Percentiles rank a stretch among this genome's conserved stretches.
Conservation (phyloP, 2,113 vertebrate genomes). For the Phalacrocorax carbo region DNA sequence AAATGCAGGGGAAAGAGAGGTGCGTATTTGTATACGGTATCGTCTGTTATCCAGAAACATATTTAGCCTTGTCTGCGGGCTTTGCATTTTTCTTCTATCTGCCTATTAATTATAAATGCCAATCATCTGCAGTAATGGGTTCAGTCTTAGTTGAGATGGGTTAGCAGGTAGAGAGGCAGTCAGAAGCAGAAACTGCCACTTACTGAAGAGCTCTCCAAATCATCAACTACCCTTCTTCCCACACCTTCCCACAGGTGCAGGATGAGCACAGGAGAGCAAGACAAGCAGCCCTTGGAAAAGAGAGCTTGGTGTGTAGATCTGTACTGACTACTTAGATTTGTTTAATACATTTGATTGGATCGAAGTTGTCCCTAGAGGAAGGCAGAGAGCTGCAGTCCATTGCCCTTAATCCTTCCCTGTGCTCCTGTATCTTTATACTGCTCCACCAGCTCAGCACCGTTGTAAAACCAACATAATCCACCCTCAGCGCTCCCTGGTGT, state of each 20-base stretch:
- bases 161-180: not conserved
- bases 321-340: not conserved
- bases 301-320: not conserved
- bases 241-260: not conserved
- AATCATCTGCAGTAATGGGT: not conserved
- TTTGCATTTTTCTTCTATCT: not conserved
- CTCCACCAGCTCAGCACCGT: not conserved
- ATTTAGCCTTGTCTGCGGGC: not conserved
- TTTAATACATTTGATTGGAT: not conserved
- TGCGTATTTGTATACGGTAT: not conserved
- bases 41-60: not conserved
- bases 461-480: not conserved
- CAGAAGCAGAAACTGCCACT: not conserved
- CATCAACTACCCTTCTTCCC: not conserved
- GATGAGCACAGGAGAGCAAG: not conserved
- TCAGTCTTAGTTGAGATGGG: not conserved
- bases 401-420: constrained; percentile 51
- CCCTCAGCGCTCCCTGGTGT: not conserved
- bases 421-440: not conserved
- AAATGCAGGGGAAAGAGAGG: not conserved
- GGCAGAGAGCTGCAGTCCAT: constrained; percentile 25
- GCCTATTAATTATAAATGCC: not conserved
- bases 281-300: not conserved
- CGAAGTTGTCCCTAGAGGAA: not conserved
- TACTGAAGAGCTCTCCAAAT: not conserved